Conservation (phyloP, 2,888 invertebrate genomes). For the Nesidiocoris tenuis region DNA sequence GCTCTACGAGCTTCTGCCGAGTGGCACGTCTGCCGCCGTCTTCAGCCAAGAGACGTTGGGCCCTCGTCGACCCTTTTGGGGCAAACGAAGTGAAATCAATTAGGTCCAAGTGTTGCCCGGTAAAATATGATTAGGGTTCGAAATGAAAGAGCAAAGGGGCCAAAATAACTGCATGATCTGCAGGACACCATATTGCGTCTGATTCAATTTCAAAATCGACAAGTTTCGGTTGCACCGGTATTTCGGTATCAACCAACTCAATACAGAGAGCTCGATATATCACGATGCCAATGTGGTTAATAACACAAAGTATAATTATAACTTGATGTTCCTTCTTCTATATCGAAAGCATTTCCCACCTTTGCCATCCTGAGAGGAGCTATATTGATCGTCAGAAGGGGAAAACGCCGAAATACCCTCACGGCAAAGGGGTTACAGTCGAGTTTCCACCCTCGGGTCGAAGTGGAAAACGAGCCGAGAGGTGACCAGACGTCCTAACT, state of each 20-base stretch:
- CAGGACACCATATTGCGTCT: not conserved
- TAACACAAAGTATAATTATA: no score
- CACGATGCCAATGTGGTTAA: no score
- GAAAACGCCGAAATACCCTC: not conserved
- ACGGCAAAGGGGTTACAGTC: not conserved
- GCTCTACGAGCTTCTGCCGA: not conserved
- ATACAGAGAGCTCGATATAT: no score
- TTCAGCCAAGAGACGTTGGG: not conserved
- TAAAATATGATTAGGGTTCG: not conserved
- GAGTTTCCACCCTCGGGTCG: not conserved
- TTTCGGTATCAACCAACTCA: no score
- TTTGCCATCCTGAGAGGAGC: no score
- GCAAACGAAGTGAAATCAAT: not conserved
- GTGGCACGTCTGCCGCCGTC: not conserved
- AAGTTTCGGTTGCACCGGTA: no score
- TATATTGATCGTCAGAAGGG: not conserved
- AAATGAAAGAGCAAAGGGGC: not conserved
- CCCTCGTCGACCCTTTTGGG: not conserved
- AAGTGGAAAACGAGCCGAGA: not conserved
- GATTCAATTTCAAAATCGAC: not conserved
- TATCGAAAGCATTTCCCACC: no score
- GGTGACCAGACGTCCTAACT: not conserved
- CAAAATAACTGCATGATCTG: not conserved
- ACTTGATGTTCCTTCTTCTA: no score
- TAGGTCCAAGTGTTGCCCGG: not conserved